Evolutionary conservation across 2,113 vertebrate species (phyloP), one percentile per base, ranked within the genome.

Genomic region (Sinocyclocheilus anophthalmus): DNA sequence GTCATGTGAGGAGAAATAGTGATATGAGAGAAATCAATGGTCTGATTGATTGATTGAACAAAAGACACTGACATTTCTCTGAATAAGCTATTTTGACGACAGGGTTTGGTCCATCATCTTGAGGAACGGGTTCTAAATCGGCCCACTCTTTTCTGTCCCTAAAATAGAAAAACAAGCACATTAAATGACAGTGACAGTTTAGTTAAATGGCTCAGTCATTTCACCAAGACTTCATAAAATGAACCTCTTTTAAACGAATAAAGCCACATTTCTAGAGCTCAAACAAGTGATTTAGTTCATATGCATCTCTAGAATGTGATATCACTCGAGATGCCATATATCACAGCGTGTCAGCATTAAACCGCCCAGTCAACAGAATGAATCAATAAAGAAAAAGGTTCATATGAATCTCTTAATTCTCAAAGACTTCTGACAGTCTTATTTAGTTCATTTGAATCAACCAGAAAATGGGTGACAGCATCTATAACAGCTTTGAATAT

Each of bases 31-130:
- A 24, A 63, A 63, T 63, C 10, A 63, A 55, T 55, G 53, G 16
- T 1, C 53, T 55, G 53, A 55, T 11, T 39, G 5, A 45, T 7
- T 75, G 5, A 33, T 2, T 75, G 5, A 50, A 57, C 18, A 4
- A 48, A 72, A 48, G 14, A 57, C 20, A 92, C 97, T 97, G 94
- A 99, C 98, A 99, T 91, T 97, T 99, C 22, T 99, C 97, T 89
- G 97, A 98, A 90, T 99, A 99, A 91, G 98, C 97, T 39, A 99
- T 99, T 93, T 98, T 97, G 88, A 99, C 98, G n/a, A 99, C 96
- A 77, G 98, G 97, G 86, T 96, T 98, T 0, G 97, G 97, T 14
- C 98, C 98, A 88, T 99, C 98, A 10, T 98, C 97, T 90, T 99
- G 98, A 9, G 95, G 95, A 73, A 99, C 96, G 0, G 97, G 97